These are phyloP conservation scores for Rhinolophus ferrumequinum DNA, from an alignment of 2,113 vertebrate genomes.

Conservation along the genomic window DNA sequence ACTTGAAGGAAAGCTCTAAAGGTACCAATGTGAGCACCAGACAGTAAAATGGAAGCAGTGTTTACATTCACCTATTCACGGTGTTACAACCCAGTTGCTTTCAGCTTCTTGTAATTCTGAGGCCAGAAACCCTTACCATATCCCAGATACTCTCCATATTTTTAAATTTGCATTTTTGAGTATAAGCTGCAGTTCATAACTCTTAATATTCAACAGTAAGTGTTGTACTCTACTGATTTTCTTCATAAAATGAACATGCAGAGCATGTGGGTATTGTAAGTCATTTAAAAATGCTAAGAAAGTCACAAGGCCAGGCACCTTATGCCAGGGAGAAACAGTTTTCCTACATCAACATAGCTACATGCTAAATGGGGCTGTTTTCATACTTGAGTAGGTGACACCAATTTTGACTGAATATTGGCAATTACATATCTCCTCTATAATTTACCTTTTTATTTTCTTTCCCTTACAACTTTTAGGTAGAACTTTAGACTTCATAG, in stretches of 20 bases:
- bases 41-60: neutral
- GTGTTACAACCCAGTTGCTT: slow-evolving; percentile 7
- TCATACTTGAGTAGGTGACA: slow-evolving; percentile 54
- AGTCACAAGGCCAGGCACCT: neutral
- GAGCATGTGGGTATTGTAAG: neutral
- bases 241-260: slow-evolving; percentile 30
- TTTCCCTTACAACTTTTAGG: slow-evolving; percentile 82
- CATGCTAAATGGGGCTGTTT: slow-evolving; percentile 30
- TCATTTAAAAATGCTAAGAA: slow-evolving; percentile 29
- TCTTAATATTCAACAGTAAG: slow-evolving; percentile 57
- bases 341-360: slow-evolving; percentile 30
- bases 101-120: slow-evolving; percentile 28
- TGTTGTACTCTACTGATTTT: neutral
- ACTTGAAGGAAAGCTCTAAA: neutral
- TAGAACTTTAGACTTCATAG: slow-evolving; percentile 85
- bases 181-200: slow-evolving; percentile 37
- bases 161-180: slow-evolving; percentile 65
- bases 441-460: slow-evolving; percentile 78
- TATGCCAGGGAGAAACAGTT: slow-evolving; percentile 36
- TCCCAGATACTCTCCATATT: neutral
- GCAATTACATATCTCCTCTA: slow-evolving; percentile 72
- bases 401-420: slow-evolving; percentile 67
- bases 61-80: slow-evolving; percentile 51
- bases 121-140: slow-evolving; percentile 10
- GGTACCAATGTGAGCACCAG: neutral